Conservation (phyloP, 2,113 vertebrate species). For the Arenaria interpres region DNA sequence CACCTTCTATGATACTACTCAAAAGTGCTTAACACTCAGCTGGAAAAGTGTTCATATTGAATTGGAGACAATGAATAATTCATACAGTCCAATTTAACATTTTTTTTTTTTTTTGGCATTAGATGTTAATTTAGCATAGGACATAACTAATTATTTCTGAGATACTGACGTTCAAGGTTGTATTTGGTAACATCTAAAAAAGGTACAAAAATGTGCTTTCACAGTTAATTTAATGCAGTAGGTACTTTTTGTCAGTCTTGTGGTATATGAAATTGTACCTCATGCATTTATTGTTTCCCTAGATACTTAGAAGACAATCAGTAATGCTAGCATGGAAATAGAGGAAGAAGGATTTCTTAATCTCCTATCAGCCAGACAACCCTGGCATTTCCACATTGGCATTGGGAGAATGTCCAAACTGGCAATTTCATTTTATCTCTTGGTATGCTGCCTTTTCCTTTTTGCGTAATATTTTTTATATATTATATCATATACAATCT, state of each 20-base stretch:
- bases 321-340: neutral
- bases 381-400: neutral
- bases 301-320: neutral
- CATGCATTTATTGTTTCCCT: neutral
- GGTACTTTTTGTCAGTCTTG: neutral
- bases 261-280: neutral
- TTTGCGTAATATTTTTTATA: neutral
- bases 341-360: neutral
- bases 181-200: neutral
- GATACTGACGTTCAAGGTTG: neutral
- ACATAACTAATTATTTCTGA: slow-evolving; percentile 39
- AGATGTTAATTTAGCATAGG: slow-evolving; percentile 16
- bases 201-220: neutral
- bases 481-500: neutral
- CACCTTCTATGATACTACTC: neutral
- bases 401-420: neutral
- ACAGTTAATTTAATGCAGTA: neutral
- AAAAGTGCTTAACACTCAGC: slow-evolving; percentile 14
- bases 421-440: neutral
- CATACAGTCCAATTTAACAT: neutral
- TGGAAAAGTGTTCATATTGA: slow-evolving; percentile 14
- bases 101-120: neutral
- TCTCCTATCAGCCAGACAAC: neutral
- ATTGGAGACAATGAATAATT: slow-evolving; percentile 44
- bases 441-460: neutral